Evolutionary conservation across 2,888 invertebrate species (phyloP).

Genomic region (Drosophila buzzatii): DNA sequence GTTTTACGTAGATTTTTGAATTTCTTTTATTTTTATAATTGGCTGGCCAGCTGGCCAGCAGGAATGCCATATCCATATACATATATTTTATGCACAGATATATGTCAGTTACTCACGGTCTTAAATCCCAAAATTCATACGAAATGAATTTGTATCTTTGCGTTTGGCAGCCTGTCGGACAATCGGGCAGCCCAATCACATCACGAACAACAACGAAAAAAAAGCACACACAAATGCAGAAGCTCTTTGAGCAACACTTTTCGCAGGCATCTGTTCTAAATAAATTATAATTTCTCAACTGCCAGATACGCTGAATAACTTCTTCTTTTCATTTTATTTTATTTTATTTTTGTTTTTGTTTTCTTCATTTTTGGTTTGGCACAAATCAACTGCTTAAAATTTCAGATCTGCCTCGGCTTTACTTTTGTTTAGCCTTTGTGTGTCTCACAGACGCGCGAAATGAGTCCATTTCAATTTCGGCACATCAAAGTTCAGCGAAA

Average conservation of each 20-base stretch:
- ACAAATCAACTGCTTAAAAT: conserved; percentile 79
- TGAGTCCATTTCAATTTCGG: conserved; percentile 76
- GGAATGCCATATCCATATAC: conserved; percentile 27
- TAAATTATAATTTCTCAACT: conserved; percentile 73
- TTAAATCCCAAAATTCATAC: conserved; percentile 69
- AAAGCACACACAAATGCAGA: conserved; percentile 46
- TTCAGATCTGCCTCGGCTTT: conserved; percentile 24
- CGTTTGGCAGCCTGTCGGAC: conserved; percentile 31
- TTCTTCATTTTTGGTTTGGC: conserved; percentile 23
- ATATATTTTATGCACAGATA: background rate
- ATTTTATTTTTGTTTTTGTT: background rate
- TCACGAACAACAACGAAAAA: conserved; percentile 28
- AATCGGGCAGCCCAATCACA: conserved; percentile 45
- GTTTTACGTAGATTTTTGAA: conserved; percentile 47
- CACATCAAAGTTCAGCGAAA: conserved; percentile 61
- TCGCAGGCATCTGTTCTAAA: conserved; percentile 63
- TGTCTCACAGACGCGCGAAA: conserved; percentile 36
- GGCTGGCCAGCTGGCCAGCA: conserved; percentile 41
- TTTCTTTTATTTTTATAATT: conserved; percentile 60
- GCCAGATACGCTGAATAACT: conserved; percentile 70
- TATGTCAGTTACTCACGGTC: conserved; percentile 66
- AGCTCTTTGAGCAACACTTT: conserved; percentile 70
- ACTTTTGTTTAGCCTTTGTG: conserved; percentile 27
- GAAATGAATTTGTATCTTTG: conserved; percentile 66
- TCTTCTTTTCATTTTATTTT: conserved; percentile 20